These are phyloP conservation scores for Drosophila lacteicornis DNA, from an alignment of 1,140 invertebrate genomes.

Conservation along the genomic window DNA sequence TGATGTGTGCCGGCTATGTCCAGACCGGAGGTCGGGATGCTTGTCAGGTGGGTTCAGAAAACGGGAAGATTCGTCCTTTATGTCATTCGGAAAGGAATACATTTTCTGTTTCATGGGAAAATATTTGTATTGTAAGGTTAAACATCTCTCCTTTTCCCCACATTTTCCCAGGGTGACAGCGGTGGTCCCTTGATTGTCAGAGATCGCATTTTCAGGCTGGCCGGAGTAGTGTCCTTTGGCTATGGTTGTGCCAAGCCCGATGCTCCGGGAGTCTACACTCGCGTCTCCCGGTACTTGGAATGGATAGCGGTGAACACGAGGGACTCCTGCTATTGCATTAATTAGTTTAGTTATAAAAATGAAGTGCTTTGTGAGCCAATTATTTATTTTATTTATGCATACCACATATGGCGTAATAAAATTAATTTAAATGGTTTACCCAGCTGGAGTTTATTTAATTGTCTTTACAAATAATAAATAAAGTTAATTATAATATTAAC, in stretches of 20 bases:
- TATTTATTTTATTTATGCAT: slow-evolving; percentile 18
- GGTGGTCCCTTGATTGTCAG: slow-evolving; percentile 94
- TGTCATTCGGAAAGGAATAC: not conserved
- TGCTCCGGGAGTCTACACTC: slow-evolving; percentile 90
- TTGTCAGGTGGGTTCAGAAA: slow-evolving; percentile 89
- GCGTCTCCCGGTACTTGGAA: slow-evolving; percentile 76
- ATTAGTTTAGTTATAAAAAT: slow-evolving; percentile 5
- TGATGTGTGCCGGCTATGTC: slow-evolving; percentile 95
- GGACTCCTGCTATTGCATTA: slow-evolving; percentile 77
- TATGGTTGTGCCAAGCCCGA: slow-evolving; percentile 93
- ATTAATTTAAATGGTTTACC: not conserved
- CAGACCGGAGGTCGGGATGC: slow-evolving; percentile 95
- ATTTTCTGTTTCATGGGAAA: not conserved
- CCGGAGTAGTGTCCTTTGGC: slow-evolving; percentile 91
- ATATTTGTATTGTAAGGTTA: not conserved
- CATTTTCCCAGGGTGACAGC: slow-evolving; percentile 85
- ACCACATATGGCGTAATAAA: not conserved
- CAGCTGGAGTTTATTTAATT: not conserved
- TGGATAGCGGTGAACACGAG: slow-evolving; percentile 80
- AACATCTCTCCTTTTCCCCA: not conserved
- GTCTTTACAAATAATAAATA: not conserved
- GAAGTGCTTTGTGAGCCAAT: no score
- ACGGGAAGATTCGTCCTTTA: not conserved
- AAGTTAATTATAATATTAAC: not conserved
- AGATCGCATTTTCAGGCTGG: slow-evolving; percentile 94